Conservation (phyloP, 2,113 vertebrate species). For the Scopus umbretta region DNA sequence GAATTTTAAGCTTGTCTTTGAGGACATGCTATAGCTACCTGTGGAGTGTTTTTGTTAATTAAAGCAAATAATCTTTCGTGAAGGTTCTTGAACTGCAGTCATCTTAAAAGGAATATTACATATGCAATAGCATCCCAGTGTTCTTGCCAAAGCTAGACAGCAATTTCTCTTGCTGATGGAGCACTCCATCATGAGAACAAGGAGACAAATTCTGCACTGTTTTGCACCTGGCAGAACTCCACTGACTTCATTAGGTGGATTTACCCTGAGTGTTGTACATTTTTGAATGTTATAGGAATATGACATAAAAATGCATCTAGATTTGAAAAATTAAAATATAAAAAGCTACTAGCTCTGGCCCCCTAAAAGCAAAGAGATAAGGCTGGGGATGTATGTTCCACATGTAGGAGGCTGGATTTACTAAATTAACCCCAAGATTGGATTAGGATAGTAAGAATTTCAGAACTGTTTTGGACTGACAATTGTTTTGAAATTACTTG, state of each 20-base stretch:
- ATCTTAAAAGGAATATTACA: not conserved
- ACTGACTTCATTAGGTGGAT: constrained; percentile 3
- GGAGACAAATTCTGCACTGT: not conserved
- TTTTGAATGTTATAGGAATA: not conserved
- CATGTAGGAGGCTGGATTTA: not conserved
- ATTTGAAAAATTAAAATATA: not conserved
- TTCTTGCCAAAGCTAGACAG: not conserved
- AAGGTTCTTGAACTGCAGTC: not conserved
- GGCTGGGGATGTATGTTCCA: not conserved
- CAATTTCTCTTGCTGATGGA: not conserved
- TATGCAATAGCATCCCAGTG: not conserved
- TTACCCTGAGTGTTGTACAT: not conserved
- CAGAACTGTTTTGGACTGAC: not conserved
- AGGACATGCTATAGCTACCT: not conserved
- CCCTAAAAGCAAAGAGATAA: not conserved
- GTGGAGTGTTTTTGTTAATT: not conserved
- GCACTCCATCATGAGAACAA: not conserved
- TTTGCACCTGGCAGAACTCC: constrained; percentile 13
- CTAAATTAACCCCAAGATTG: not conserved
- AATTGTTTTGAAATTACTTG: not conserved
- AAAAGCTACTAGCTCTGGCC: not conserved
- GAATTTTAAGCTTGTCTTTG: not conserved
- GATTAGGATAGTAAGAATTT: not conserved
- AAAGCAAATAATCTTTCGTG: not conserved
- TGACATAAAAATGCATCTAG: not conserved